Conservation (phyloP, 2,797 vertebrate genomes). For the Xyrichtys novacula region DNA sequence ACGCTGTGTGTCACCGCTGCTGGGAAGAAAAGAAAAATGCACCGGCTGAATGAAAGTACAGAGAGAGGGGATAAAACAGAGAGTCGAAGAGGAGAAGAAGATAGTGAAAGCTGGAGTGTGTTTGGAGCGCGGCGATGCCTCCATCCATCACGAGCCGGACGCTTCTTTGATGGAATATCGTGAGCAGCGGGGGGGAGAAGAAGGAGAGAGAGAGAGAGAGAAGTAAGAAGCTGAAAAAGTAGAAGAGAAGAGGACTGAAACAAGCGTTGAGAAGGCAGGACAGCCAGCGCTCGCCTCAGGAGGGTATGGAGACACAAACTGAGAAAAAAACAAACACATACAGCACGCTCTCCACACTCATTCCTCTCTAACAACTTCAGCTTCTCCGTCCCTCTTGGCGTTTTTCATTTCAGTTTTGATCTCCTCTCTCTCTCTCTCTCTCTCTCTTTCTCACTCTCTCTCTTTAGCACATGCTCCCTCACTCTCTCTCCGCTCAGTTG, state of each 20-base stretch:
- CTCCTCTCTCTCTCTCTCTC: conserved; percentile 16
- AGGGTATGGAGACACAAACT: conserved; percentile 65
- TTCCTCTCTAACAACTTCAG: conserved; percentile 52
- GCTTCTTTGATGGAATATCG: conserved; percentile 75
- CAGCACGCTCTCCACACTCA: conserved; percentile 38
- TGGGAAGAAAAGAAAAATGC: conserved; percentile 64
- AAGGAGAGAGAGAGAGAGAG: conserved; percentile 38
- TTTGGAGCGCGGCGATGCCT: conserved; percentile 35
- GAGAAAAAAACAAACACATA: conserved; percentile 18
- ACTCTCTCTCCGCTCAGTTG: conserved; percentile 42
- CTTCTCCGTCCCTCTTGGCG: conserved; percentile 54
- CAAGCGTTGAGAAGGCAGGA: conserved; percentile 51
- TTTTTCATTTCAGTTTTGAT: conserved; percentile 52
- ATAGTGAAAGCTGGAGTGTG: conserved; percentile 35
- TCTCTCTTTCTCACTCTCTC: conserved; percentile 22
- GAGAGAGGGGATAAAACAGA: conserved; percentile 36
- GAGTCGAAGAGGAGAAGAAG: conserved; percentile 48
- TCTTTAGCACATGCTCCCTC: conserved; percentile 10
- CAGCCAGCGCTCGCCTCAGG: conserved; percentile 42
- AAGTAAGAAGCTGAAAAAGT: conserved; percentile 40
- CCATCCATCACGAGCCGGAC: conserved; percentile 36
- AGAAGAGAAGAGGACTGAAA: conserved; percentile 27
- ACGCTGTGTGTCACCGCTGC: conserved; percentile 71
- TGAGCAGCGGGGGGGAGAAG: conserved; percentile 24
- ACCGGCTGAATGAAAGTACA: conserved; percentile 38